Evolutionary conservation across 1,140 invertebrate species (phyloP), one percentile per base, ranked within the genome.

Genomic region (Meteorus sp.): DNA sequence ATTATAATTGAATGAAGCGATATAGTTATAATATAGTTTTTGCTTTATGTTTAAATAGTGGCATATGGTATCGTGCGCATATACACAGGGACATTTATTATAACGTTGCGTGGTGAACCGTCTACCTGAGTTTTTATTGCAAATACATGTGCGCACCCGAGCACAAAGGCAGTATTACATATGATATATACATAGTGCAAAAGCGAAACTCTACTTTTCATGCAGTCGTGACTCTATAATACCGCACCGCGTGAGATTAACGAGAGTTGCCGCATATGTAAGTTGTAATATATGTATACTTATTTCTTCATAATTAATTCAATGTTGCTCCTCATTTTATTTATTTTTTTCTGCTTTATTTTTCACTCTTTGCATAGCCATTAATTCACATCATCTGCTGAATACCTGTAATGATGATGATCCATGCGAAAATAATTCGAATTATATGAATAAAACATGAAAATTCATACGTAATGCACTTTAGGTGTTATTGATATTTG

Each of bases 1-100:
- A 61, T 61, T 61, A 61, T 55, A 61, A 61, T 56, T 56, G 53
- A 56, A 56, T 45, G 50, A 33, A 33, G 29, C 11, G 11, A 7
- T 33, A 33, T 33, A 33, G 6, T 33, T 33, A 33, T 33, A 33
- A 7, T 7, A 6, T 7, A 33, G 29, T 33, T 6, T 33, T 6
- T 33, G 29, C 29, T 33, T 33, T 33, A 7, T 33, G 6, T 33
- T 33, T 11, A 7, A 33, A 11, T 33, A 33, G n/a, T n/a, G n/a
- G n/a, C 29, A 33, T 33, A 33, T 33, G 6, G 29, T 11, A n/a
- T 33, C 29, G 29, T 11, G 29, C 11, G 6, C 6, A 33, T 11
- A 33, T 11, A 7, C 6, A 6, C 29, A 33, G 11, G 11, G 29
- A 6, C 29, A 11, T 33, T 33, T 33, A 33, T 11, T 6, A 33